Base-by-base conservation (phyloP, 2,113 vertebrate species). In the Benitochromis conjunctus region DNA sequence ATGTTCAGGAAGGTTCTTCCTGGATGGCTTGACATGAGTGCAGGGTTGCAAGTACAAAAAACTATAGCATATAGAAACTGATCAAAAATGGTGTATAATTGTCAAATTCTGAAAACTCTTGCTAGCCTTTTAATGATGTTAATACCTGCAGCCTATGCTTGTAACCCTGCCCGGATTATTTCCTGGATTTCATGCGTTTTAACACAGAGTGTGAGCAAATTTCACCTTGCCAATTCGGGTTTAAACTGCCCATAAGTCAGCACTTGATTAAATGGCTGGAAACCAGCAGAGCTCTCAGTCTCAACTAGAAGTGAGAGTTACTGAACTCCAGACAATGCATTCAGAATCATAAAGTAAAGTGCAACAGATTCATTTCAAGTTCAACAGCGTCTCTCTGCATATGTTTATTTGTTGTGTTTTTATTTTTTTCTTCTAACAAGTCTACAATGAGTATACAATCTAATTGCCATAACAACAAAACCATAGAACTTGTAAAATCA, bases 241-340 rank as follows among this genome's bases (percentile, higher is more conserved):
- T 62, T 74, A 81, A 80, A 64, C 24, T 12, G 24, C 48, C 77
- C 84, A 87, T 76, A 88, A 89, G 80, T 92, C 84, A 88, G 79
- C 31, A 58, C 66, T 60, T 81, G 88, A 85, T 86, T 89, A 89
- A 91, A 92, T 41, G 64, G 74, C 43, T 89, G 21, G 82, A 86
- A 86, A 87, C 43, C 86, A 91, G 89, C 77, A 79, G 54, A 41
- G n/a, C 46, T 83, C 48, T 84, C 26, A 53, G 34, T 69, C 60
- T 54, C 69, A 79, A 81, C 69, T 74, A 56, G 11, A 41, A 58
- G 46, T 9, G 48, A 85, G 55, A 79, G 43, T 82, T 34, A 74
- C 81, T 64, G n/a, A 29, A 64, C 64, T 80, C 19, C 9, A 34
- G 31, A 34, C 64, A 58, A 82, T 43, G 14, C 19, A 69, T 83